Conservation (phyloP, 2,797 vertebrate species). For the Stomatorhinus walkeri region DNA sequence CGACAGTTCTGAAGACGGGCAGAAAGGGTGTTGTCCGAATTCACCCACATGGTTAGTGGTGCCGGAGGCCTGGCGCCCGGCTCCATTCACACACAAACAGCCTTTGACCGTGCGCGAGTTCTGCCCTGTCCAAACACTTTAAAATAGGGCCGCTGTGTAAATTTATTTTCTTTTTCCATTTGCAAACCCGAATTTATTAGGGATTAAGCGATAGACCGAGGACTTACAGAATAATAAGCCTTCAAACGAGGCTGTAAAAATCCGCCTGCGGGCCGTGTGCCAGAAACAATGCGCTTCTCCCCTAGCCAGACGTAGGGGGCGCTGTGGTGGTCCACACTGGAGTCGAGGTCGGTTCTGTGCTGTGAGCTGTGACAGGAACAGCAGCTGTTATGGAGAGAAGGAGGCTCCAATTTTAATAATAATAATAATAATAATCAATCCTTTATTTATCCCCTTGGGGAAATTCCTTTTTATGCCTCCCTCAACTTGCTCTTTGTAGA, state of each 20-base stretch:
- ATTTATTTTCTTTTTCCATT: constrained; percentile 15
- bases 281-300: not conserved
- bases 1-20: not conserved
- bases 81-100: not conserved
- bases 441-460: too few species aligned
- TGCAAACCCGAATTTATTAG: constrained; percentile 1
- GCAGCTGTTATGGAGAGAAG: not conserved
- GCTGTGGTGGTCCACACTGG: not conserved
- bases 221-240: constrained; percentile 7
- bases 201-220: constrained; percentile 10
- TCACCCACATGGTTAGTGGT: not conserved
- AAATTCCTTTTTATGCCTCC: too few species aligned
- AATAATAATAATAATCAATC: too few species aligned
- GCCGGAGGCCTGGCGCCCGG: not conserved
- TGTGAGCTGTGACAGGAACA: not conserved
- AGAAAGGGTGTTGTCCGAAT: not conserved
- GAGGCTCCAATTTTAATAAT: not conserved
- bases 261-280: not conserved
- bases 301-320: not conserved
- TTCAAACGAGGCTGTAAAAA: not conserved
- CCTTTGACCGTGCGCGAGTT: not conserved
- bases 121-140: constrained; percentile 12
- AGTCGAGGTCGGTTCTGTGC: not conserved
- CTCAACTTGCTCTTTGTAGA: too few species aligned
- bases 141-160: not conserved